Evolutionary conservation across 2,797 vertebrate species (phyloP), one percentile per base, ranked within the genome.

Genomic region (Xerus rutilus): DNA sequence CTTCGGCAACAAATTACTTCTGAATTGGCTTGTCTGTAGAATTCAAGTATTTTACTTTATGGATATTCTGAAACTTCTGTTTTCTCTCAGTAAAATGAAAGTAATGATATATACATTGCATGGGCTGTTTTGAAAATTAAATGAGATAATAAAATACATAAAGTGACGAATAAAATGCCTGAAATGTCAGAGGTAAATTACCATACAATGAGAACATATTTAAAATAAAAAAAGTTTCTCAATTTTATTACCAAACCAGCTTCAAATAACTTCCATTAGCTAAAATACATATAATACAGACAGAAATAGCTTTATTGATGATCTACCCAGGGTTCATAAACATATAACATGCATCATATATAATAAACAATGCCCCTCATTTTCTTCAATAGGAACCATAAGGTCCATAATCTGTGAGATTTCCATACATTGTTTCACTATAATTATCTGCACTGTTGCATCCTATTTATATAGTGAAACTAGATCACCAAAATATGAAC

Each of bases 211-310:
- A 90, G 15, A 23, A 13, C 30, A 70, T 89, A 93, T 49, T 72
- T 96, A 49, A 90, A 94, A 88, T 86, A 81, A 86, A 62, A 88
- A 93, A 76, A 30, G 0, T 8, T 81, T 88, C 69, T 83, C 43
- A 83, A 49, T 65, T 96, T 94, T 94, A 96, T 84, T 92, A 70
- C 28, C 90, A 96, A 94, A 92, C 32, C n/a, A 84, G 32, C 15
- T 45, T 32, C 15, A 97, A 86, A 91, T 92, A 62, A 70, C 59
- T 93, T 78, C 23, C 1, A 92, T 91, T 94, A 84, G 43, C 59
- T 76, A 93, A 93, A 21, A 69, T 86, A 86, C 5, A 76, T 49
- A 54, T 79, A 90, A 83, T 94, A 72, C 52, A 78, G 11, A 20
- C 17, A 86, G 70, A 74, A 72, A 86, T 86, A 89, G 6, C 15